Conservation (phyloP, 2,797 vertebrate species). For the Amblyopsis hoosieri region DNA sequence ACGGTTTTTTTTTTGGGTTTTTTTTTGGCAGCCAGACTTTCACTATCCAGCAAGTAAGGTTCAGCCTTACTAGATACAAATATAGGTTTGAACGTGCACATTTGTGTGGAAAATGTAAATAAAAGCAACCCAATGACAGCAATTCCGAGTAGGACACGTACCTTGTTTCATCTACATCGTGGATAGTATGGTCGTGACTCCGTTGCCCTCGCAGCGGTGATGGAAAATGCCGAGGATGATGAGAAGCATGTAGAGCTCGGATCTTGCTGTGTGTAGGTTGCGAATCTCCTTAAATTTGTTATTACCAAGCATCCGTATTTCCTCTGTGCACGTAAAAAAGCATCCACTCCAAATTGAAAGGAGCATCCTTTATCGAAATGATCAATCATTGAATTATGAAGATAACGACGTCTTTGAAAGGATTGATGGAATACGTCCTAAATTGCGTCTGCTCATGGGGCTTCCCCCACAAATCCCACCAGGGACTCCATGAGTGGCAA, state of each 20-base stretch:
- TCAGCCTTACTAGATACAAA: conserved; percentile 17
- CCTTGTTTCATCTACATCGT: conserved; percentile 78
- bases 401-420: conserved; percentile 50
- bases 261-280: conserved; percentile 73
- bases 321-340: conserved; percentile 64
- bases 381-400: conserved; percentile 53
- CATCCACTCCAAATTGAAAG: conserved; percentile 61
- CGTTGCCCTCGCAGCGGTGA: conserved; percentile 74
- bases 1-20: conserved; percentile 19
- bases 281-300: conserved; percentile 64
- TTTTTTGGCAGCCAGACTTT: too few relatives aligned
- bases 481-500: conserved; percentile 69
- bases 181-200: conserved; percentile 75
- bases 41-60: conserved; percentile 22
- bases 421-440: conserved; percentile 37
- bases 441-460: conserved; percentile 56
- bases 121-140: too few relatives aligned
- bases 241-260: conserved; percentile 65
- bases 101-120: not conserved
- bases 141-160: conserved; percentile 54
- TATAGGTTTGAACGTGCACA: conserved; percentile 19
- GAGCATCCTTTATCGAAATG: conserved; percentile 75
- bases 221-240: conserved; percentile 58
- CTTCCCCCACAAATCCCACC: conserved; percentile 73
- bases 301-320: conserved; percentile 70